Conservation (phyloP, 2,888 invertebrate genomes). For the Anagyrus pseudococci region DNA sequence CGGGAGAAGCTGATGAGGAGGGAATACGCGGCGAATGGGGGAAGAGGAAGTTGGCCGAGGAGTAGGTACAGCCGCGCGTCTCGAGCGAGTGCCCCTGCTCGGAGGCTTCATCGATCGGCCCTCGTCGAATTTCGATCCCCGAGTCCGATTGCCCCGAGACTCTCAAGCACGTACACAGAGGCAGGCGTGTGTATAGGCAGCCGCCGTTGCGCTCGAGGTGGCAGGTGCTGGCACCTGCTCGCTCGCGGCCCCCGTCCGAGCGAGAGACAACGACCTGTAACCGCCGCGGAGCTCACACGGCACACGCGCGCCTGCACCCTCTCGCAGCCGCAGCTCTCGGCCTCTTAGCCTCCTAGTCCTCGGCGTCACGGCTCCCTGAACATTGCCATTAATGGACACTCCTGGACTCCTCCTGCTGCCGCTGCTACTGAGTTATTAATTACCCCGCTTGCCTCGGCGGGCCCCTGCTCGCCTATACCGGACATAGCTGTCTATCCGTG, state of each 20-base stretch:
- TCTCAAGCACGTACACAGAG: no score
- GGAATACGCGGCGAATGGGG: no score
- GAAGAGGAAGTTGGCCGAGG: no score
- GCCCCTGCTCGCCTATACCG: conserved; percentile 46
- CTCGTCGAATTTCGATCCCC: conserved; percentile 20
- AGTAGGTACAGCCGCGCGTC: no score
- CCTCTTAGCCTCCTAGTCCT: conserved; percentile 45
- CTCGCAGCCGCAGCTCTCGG: background rate
- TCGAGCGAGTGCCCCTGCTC: conserved; percentile 45
- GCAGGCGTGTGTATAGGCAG: no score
- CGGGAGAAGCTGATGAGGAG: no score
- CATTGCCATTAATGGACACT: conserved; percentile 61
- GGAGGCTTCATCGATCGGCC: conserved; percentile 43
- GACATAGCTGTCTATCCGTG: conserved; percentile 52
- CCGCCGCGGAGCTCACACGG: background rate
- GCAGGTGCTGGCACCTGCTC: conserved; percentile 55
- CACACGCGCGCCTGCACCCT: background rate
- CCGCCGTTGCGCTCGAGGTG: conserved; percentile 49
- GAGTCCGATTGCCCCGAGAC: conserved; percentile 44
- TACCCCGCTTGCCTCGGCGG: conserved; percentile 53
- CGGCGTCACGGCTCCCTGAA: conserved; percentile 61
- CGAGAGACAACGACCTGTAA: conserved; percentile 1
- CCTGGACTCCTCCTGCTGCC: no score
- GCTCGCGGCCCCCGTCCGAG: conserved; percentile 31
- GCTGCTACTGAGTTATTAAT: conserved; percentile 60